Evolutionary conservation across 1,140 invertebrate genomes (phyloP), one percentile per base, ranked within the genome.

Genomic region (Temnothorax longispinosus): DNA sequence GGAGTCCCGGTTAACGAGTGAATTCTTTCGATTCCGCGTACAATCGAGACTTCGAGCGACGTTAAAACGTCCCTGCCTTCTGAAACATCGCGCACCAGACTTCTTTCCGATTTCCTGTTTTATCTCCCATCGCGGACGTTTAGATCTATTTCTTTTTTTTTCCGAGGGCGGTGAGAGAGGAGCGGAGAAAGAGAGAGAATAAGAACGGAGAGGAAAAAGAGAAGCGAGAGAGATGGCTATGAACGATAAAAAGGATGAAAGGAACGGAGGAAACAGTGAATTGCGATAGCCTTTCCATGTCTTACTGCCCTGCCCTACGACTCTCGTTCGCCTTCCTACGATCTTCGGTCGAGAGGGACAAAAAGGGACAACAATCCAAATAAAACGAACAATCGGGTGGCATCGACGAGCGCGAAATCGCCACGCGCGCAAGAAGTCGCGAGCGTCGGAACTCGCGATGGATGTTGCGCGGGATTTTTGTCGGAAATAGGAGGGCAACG

Each of bases 261-360:
- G 41, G 41, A 75, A 80, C 50, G 74, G 21, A 87, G 38, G 62
- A 10, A 78, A 89, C 47, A 82, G 41, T 67, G 80, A 89, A 87
- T 92, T 90, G 88, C 91, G 88, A 91, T 92, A 90, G 92, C 85
- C 64, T 88, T 89, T 92, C 88, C 92, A 91, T 88, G 88, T 90
- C 89, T 85, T 89, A 88, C 88, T 90, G 89, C 87, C 90, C 90
- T 88, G 89, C 86, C 88, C 81, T 85, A 78, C 87, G 88, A 64
- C 91, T 88, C 87, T 88, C 88, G 89, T 89, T 89, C 72, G 85
- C 86, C 87, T 87, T 77, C 78, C 44, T 54, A 65, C 71, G 18
- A 84, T 81, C 15, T 58, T 75, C n/a, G 18, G 1, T 71, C 13
- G 10, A 47, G 60, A 47, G 54, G 13, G 27, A 13, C 41, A 52